Evolutionary conservation across 2,797 vertebrate species (phyloP).

Genomic region (Sebastes steindachneri): DNA sequence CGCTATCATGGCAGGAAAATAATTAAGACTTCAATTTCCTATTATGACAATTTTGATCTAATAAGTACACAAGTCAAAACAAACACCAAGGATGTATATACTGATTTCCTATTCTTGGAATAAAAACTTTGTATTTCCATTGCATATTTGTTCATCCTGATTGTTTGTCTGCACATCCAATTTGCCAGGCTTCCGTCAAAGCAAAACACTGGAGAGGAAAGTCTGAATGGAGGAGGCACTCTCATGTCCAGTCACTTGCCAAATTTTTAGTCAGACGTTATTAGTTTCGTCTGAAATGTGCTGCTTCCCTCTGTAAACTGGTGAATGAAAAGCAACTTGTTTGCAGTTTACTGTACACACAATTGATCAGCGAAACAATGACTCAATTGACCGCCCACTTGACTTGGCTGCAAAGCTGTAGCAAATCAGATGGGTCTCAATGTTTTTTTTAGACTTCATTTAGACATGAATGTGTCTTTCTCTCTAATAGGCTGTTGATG

Average conservation of each 20-base stretch:
- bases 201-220: constrained; percentile 12
- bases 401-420: constrained; percentile 57
- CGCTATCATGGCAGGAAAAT: not conserved
- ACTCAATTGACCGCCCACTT: constrained; percentile 62
- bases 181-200: constrained; percentile 19
- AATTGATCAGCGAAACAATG: constrained; percentile 57
- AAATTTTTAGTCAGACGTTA: constrained; percentile 54
- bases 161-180: constrained; percentile 17
- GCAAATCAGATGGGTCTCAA: constrained; percentile 41
- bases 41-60: not conserved
- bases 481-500: constrained; percentile 65
- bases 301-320: constrained; percentile 35
- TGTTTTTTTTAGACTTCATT: constrained; percentile 50
- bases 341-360: constrained; percentile 63
- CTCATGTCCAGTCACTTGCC: constrained; percentile 24
- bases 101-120: not conserved
- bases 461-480: constrained; percentile 62
- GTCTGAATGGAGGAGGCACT: constrained; percentile 10
- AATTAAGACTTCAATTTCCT: not conserved
- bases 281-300: constrained; percentile 52
- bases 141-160: not conserved
- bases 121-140: not conserved
- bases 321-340: constrained; percentile 60
- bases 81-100: not conserved
- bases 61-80: not conserved